Base-by-base conservation (phyloP, 2,113 vertebrate genomes). In the Pterophyllum scalare region DNA sequence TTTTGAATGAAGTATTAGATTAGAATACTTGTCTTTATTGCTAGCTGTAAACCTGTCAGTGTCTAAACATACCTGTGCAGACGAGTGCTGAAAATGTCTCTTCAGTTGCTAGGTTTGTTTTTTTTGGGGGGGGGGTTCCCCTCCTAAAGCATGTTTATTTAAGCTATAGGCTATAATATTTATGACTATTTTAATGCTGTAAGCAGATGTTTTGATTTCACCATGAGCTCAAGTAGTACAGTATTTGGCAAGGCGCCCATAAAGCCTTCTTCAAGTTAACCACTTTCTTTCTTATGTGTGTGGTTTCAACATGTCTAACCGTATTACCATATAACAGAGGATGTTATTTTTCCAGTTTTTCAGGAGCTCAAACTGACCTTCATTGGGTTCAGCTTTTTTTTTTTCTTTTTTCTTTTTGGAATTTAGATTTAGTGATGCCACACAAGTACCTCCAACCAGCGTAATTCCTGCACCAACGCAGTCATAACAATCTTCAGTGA, bases 221-320 rank as follows among this genome's bases (percentile, higher is more conserved):
- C 82, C 82, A 70, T 86, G 75, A 78, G 83, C 86, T 81, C 56
- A 74, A 86, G 61, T 74, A 79, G 65, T 57, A 83, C 81, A 75
- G 67, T 87, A 54, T 75, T 89, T 87, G 82, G 72, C 79, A 24
- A 85, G 80, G 79, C 86, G 15, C 90, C 85, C 77, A 82, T 89
- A 88, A 93, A 91, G 28, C 85, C 72, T 82, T 92, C 72, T 82
- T 92, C 87, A 88, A 2, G 83, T 95, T 92, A 91, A 89, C 87
- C 74, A 70, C 62, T 78, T 78, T 85, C 75, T 83, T 79, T 78
- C 56, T 64, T 24, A 38, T 15, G 77, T 81, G 75, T 84, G 85
- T 13, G 77, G 78, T 93, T 92, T 88, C 83, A 60, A 78, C 65
- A 64, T 70, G 77, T 87, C 74, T 59, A 77, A 86, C 90, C 87